Evolutionary conservation across 2,888 invertebrate genomes (phyloP), one percentile per base, ranked within the genome.

Genomic region (Julus scandinavius): DNA sequence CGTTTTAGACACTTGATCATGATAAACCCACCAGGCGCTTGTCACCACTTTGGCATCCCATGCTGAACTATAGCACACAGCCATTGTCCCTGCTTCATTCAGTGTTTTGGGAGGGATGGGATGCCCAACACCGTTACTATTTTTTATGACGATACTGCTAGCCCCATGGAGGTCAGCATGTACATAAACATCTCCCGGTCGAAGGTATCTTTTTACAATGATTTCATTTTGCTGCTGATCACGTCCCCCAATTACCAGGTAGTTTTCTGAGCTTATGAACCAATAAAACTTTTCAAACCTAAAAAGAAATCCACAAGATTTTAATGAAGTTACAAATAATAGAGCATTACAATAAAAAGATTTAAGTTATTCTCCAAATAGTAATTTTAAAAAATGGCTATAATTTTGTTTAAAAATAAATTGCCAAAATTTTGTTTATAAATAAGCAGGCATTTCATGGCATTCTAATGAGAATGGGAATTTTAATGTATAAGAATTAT

Each of bases 161-260:
- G 98, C 98, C 85, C 98, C 98, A 90, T 96, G 95, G 89, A 98
- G 94, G 91, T 99, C 99, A 1, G 99, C 99, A 93, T 99, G 99
- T 7, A 99, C 98, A 92, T 99, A 99, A 84, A 98, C 92, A 93
- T 99, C 99, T 1, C 95, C 95, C 20, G 95, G 91, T 40, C 95
- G 95, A 93, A 98, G 94, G 93, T 97, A 96, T 87, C 97, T 94
- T 93, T 99, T 99, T n/a, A 99, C 99, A 88, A 99, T 95, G 88
- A 99, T 91, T 93, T 99, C 99, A 93, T 99, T 99, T 93, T 99
- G 99, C 90, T 98, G 98, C 90, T 98, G 97, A 93, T 99, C 99
- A 90, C 99, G 94, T 0, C 99, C 99, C 86, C 96, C 99, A 92
- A 99, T 97, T 63, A 99, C 95, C 85, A 94, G 91, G 90, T 93